Evolutionary conservation across 2,113 vertebrate genomes (phyloP).

Genomic region (Telmatochromis bifrenatus): DNA sequence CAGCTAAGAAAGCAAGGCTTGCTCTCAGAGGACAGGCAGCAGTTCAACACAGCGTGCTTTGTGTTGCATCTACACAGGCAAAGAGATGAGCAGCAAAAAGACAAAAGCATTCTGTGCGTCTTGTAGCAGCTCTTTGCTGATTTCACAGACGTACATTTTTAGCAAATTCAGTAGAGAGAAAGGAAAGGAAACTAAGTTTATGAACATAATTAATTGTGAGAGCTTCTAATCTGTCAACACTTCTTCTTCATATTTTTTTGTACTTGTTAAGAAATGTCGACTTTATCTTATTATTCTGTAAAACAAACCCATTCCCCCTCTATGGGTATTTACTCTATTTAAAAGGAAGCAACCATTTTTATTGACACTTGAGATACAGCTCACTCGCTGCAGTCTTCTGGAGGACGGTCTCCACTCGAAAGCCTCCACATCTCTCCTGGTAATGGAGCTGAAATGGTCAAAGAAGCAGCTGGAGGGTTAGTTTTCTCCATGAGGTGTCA

Average conservation of each 20-base stretch:
- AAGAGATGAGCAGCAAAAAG: conserved; percentile 28
- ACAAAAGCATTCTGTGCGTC: background rate
- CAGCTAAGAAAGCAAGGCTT: conserved; percentile 80
- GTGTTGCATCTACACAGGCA: conserved; percentile 52
- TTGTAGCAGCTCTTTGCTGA: background rate
- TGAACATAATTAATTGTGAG: background rate
- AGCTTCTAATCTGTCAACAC: background rate
- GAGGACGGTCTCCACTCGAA: background rate
- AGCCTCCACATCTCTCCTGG: background rate
- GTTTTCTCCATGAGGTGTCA: background rate
- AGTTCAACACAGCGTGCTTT: conserved; percentile 66
- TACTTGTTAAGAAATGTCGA: background rate
- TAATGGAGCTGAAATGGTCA: background rate
- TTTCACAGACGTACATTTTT: background rate
- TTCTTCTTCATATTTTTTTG: background rate
- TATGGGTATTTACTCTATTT: background rate
- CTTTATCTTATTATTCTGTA: background rate
- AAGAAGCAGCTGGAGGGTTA: background rate
- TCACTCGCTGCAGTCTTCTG: background rate
- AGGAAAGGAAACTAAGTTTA: background rate
- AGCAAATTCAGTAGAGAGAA: background rate
- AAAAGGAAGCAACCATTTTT: background rate
- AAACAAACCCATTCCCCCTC: background rate
- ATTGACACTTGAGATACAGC: background rate
- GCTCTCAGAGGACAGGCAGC: conserved; percentile 51